Evolutionary conservation across 2,888 invertebrate genomes (phyloP).

Genomic region (Meganola albula): DNA sequence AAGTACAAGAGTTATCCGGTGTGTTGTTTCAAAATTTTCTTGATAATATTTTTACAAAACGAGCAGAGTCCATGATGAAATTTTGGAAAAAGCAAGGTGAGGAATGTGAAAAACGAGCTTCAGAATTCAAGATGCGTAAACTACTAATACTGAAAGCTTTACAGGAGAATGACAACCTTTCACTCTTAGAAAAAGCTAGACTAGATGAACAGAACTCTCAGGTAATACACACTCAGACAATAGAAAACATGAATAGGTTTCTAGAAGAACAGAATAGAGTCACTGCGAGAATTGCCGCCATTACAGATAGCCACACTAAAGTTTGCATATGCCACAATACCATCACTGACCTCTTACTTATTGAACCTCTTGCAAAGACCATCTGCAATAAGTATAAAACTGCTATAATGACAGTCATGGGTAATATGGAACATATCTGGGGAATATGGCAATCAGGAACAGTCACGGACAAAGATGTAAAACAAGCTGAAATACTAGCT

Average conservation of each 20-base stretch:
- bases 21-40: conserved; percentile 48
- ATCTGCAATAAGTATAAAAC: conserved; percentile 61
- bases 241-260: conserved; percentile 70
- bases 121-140: conserved; percentile 59
- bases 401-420: conserved; percentile 54
- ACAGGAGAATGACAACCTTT: conserved; percentile 72
- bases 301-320: conserved; percentile 76
- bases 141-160: conserved; percentile 60
- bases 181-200: conserved; percentile 56
- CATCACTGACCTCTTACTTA: conserved; percentile 65
- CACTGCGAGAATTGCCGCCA: conserved; percentile 67
- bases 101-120: conserved; percentile 52
- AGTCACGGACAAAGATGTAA: conserved; percentile 71
- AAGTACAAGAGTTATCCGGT: conserved; percentile 46
- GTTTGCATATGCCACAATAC: conserved; percentile 77
- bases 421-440: conserved; percentile 63
- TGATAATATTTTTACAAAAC: conserved; percentile 54
- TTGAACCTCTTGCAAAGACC: conserved; percentile 55
- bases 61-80: conserved; percentile 46
- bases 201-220: conserved; percentile 68
- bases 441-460: conserved; percentile 59
- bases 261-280: conserved; percentile 71
- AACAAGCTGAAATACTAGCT: conserved; percentile 71
- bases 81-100: conserved; percentile 55
- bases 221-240: conserved; percentile 52